Evolutionary conservation across 2,113 vertebrate species (phyloP), one percentile per base, ranked within the genome.

Genomic region (Odobenus rosmarus): DNA sequence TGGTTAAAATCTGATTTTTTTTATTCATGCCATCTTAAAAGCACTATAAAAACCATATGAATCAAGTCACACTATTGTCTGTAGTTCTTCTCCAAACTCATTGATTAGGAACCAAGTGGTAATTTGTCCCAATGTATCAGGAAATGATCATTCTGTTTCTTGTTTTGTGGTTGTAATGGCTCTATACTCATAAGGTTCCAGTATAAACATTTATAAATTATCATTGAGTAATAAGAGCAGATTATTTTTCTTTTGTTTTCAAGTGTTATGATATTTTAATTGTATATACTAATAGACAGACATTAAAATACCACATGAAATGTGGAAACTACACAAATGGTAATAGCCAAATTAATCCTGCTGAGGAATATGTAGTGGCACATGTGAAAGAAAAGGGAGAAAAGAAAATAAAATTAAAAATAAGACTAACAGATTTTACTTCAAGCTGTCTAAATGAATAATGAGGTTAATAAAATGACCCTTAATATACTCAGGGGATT

Each of bases 371-470:
- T 3, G 67, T 69, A 77, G 14, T 2, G 96, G 14, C 39, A 87
- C 93, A 72, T 1, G 24, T 90, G 15, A 88, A 95, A 92, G 28
- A 11, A 96, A 95, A 90, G 33, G 7, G 42, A 91, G 77, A 93
- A 79, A 72, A 21, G 16, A 36, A 91, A 85, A 93, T 61, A 72
- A 11, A 6, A 53, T 15, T 26, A 72, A 74, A 89, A 64, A 53
- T 77, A 64, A 6, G 24, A 49, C 21, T 81, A 88, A 94, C 3
- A 91, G 72, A 91, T 98, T 96, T 94, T 95, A 83, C 61, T 92
- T 95, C 64, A 97, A 79, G 61, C 80, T 93, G 53, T 93, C 96
- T 79, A 19, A 77, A 69, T 89, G 89, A 97, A 90, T 90, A 95
- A 95, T 95, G 82, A 96, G 18, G 24, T 21, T 89, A 77, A 91